A percentile compares a stretch with the other conserved stretches of the same genome.
These are phyloP conservation scores for Eilema caniola DNA, from an alignment of 2,888 invertebrate genomes.

Conservation along the genomic window DNA sequence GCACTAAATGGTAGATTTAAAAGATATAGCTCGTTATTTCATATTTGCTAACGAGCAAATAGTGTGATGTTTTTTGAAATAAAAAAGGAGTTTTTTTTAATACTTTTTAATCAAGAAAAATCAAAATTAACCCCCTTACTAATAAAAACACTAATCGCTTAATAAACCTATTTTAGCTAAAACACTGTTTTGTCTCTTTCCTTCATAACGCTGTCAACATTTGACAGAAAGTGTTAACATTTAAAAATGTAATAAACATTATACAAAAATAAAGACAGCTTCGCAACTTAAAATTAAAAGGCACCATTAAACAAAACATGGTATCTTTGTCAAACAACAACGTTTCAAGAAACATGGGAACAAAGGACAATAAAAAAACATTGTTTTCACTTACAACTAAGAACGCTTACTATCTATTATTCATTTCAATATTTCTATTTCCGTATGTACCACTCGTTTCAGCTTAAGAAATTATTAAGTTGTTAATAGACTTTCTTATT, in stretches of 20 bases:
- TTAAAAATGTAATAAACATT: background rate
- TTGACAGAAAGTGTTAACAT: background rate
- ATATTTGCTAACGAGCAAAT: too few relatives aligned
- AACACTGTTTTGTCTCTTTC: background rate
- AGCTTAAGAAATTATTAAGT: background rate
- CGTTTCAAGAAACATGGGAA: conserved; percentile 3
- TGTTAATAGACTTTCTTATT: too few relatives aligned
- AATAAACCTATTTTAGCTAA: too few relatives aligned
- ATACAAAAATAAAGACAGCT: background rate
- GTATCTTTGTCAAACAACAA: conserved; percentile 8
- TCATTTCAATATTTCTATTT: background rate
- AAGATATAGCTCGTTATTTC: too few relatives aligned
- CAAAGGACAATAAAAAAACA: conserved; percentile 1
- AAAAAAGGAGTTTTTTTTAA: background rate
- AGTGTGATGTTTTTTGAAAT: too few relatives aligned
- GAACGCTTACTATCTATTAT: background rate
- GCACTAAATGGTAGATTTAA: too few relatives aligned
- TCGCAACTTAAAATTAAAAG: conserved; percentile 4
- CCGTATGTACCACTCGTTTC: background rate
- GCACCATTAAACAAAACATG: conserved; percentile 1
- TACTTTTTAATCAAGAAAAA: conserved; percentile 9
- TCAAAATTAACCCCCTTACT: background rate
- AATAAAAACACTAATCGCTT: too few relatives aligned
- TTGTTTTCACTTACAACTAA: conserved; percentile 9
- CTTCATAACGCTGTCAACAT: background rate